Conservation (phyloP, 2,113 vertebrate species). For the Cavia aperea region DNA sequence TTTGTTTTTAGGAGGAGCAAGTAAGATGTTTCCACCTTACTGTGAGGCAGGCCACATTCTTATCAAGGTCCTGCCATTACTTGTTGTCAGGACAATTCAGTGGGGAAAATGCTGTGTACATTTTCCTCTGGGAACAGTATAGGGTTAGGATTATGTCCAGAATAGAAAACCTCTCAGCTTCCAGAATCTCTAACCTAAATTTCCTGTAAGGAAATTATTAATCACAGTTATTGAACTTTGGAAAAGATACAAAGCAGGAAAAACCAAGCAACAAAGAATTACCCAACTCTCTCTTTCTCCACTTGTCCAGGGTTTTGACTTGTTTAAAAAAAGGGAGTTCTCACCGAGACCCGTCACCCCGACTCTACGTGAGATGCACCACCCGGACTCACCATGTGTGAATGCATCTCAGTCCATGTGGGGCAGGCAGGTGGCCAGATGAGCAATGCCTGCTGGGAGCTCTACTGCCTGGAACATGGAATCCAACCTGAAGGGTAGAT, state of each 20-base stretch:
- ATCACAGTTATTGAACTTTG: background rate
- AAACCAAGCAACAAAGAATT: background rate
- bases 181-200: background rate
- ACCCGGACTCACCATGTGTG: slow-evolving; percentile 63
- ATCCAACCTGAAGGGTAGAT: too few relatives aligned
- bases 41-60: background rate
- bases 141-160: background rate
- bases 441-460: too few relatives aligned
- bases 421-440: slow-evolving; percentile 4
- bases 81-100: background rate
- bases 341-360: slow-evolving; percentile 69
- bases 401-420: slow-evolving; percentile 33
- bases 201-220: background rate
- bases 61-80: background rate
- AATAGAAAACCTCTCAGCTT: background rate
- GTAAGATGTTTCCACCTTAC: background rate
- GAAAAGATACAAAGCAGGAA: background rate
- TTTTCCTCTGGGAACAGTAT: background rate
- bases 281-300: background rate
- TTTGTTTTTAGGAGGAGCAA: background rate
- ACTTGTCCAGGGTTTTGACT: background rate
- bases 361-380: slow-evolving; percentile 69
- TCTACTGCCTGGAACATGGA: too few relatives aligned
- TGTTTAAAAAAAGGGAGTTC: slow-evolving; percentile 47
- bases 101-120: background rate